phyloP scores from a whole-genome alignment of 1,140 invertebrate species.

The Metaphire vulgaris region DNA sequence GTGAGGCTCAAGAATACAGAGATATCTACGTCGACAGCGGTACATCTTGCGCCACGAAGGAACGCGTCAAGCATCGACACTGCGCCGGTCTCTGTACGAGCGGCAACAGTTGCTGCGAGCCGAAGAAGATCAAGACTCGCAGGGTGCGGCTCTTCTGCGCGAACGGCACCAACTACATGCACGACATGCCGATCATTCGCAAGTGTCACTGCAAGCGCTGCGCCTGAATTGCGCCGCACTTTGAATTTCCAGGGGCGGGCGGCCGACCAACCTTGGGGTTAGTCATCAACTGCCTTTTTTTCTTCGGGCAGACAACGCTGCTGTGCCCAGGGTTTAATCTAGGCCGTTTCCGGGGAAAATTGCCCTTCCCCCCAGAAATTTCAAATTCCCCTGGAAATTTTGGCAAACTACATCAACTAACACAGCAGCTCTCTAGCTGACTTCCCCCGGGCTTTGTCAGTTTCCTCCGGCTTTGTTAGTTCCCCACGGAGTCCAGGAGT shows the following conservation, averaged over 20 bases:
- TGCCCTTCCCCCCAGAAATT: no score
- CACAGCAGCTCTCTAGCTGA: no score
- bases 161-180: conserved; percentile 84
- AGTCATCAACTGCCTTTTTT: neutral
- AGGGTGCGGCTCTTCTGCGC: conserved; percentile 87
- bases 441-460: no score
- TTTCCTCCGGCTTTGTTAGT: no score
- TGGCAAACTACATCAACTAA: no score
- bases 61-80: conserved; percentile 40
- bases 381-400: no score
- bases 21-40: conserved; percentile 44
- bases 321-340: no score
- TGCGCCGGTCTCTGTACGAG: conserved; percentile 38
- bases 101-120: conserved; percentile 67
- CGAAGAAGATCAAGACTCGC: conserved; percentile 80
- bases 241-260: neutral
- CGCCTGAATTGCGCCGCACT: conserved; percentile 30
- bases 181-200: conserved; percentile 89
- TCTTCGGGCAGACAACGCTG: no score
- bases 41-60: conserved; percentile 42
- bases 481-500: no score
- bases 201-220: conserved; percentile 61
- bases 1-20: conserved; percentile 38
- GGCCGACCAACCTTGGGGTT: neutral
- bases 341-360: no score